Evolutionary conservation across 92 coral and sea anemone genomes (phyloP).

Genomic region (Umimayanthus chanpuru): DNA sequence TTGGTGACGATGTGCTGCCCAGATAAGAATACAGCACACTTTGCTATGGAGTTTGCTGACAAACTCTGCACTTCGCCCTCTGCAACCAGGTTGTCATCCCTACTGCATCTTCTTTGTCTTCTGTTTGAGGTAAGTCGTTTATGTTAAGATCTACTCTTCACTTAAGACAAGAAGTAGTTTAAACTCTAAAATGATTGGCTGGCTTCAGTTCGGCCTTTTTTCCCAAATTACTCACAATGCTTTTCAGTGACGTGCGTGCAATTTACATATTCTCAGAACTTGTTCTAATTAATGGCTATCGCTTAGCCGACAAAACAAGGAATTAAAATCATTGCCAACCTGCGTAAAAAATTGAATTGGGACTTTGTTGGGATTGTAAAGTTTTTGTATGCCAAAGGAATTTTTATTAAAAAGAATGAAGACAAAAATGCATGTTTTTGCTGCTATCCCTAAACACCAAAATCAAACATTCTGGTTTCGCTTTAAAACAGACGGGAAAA

Average conservation of each 20-base stretch:
- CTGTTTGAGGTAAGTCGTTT: slow-evolving; percentile 79
- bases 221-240: slow-evolving; percentile 17
- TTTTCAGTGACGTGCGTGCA: slow-evolving; percentile 24
- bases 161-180: too few species aligned
- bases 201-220: slow-evolving; percentile 11
- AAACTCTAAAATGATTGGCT: background rate
- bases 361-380: slow-evolving; percentile 27
- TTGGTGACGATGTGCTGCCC: slow-evolving; percentile 66
- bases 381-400: too few species aligned
- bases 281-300: slow-evolving; percentile 20
- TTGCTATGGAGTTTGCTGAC: slow-evolving; percentile 61
- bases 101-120: slow-evolving; percentile 86
- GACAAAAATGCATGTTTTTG: too few species aligned
- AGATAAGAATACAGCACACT: slow-evolving; percentile 62
- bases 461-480: too few species aligned
- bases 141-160: background rate
- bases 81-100: slow-evolving; percentile 80
- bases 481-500: too few species aligned
- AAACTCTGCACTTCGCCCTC: slow-evolving; percentile 73
- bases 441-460: too few species aligned
- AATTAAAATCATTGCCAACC: slow-evolving; percentile 23
- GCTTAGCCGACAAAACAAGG: slow-evolving; percentile 12
- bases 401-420: too few species aligned
- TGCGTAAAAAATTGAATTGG: slow-evolving; percentile 15
- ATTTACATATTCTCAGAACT: slow-evolving; percentile 16